Base-by-base conservation (phyloP, 2,888 invertebrate species). In the Pocota personata region DNA sequence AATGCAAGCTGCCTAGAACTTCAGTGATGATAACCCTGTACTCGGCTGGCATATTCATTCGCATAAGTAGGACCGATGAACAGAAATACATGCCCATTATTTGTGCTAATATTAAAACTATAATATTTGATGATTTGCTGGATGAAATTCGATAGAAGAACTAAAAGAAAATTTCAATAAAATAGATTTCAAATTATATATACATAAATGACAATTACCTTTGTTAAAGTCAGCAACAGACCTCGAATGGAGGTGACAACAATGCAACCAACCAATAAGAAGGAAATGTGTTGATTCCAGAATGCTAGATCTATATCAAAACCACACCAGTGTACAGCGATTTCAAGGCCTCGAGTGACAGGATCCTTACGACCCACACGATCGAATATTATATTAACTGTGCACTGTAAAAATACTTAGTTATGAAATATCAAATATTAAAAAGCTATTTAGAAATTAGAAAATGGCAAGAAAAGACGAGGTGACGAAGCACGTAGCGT, bases 1-100 rank as follows among this genome's bases (percentile, higher is more conserved):
- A 99, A 92, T 99, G 99, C 83, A 99, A 93, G 91, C 99, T 99
- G 0, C 99, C 99, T 16, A 99, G 93, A 0, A 99, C 99, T 93
- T 95, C 94, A 0, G 95, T 94, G 72, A 95, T 94, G 62, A 99
- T 99, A 57, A 96, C 96, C 40, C 99, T 94, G 92, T 99, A 99
- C 92, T 99, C 98, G 0, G 97, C 95, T 0, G 99, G 99, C 98
- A 99, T 98, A 91, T 99, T 99, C 99, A 99, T 99, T 32, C 99
- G 94, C 96, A 99, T 98, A 46, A 99, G 93, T 0, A 99, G 94
- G 0, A 99, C 99, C 0, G 98, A 98, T 0, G 99, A 99, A 69
- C 99, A 98, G 93, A 99, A 99, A 91, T 99, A 99, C 99, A 99
- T 99, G 43, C 99, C 99, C 99, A 99, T 99, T 89, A 99, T 97